Base-by-base conservation (phyloP, 2,113 vertebrate species). In the Myotis brandtii region DNA sequence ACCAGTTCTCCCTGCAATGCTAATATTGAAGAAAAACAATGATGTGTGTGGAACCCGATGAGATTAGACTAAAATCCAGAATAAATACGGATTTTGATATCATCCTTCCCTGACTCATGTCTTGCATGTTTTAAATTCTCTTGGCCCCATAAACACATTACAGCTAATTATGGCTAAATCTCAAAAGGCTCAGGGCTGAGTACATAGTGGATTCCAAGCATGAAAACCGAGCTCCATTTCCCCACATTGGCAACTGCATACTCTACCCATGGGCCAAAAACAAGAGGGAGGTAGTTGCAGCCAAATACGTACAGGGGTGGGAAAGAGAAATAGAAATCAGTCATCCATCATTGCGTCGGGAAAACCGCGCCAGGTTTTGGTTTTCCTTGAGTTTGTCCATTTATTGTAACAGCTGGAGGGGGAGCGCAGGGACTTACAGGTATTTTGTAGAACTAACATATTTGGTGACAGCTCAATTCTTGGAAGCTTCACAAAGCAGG, bases 101-200 rank as follows among this genome's bases (percentile, higher is more conserved):
- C 95, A 96, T 93, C 87, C 94, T 95, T 93, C 90, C 89, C 95
- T 96, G 97, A 97, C 91, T 97, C 94, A 97, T 93, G 97, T 96
- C 86, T 97, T 96, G 97, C 96, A 96, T 97, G 96, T 95, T 97
- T 97, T 96, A 97, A 98, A 98, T 96, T 98, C 97, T 97, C 96
- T 94, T 97, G 97, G 96, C 93, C 95, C 86, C 76, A 88, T 73
- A 97, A 96, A 98, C 95, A 97, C 86, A 96, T 96, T 97, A 96
- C 84, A 97, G 54, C 86, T 97, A 97, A 98, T 97, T 97, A 97
- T 86, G 94, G 86, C 91, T 95, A 77, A 91, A 94, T 93, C 86
- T 85, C 91, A 91, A 84, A 94, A 75, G 82, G 82, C 95, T 95
- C 70, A 81, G 94, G 59, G 88, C 85, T 96, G 96, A 94, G 84